Percentiles rank a stretch among this genome's conserved stretches.
Evolutionary conservation across 2,888 invertebrate species (phyloP).

Genomic region (Thymelicus sylvestris): DNA sequence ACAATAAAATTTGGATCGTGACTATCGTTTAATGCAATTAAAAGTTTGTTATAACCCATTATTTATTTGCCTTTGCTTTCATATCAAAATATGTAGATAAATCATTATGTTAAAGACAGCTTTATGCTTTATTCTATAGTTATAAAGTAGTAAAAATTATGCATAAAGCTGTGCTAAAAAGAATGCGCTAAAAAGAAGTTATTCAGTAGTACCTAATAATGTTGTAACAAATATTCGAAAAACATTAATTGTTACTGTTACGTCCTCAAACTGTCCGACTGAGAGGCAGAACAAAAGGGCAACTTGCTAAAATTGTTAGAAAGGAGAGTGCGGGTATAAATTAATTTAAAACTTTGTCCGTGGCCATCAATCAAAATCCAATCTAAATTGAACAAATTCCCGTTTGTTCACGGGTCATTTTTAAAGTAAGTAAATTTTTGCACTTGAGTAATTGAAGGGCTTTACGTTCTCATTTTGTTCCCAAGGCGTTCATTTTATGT

Average conservation of each 20-base stretch:
- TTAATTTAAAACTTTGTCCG: slow-evolving; percentile 72
- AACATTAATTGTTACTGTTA: neutral
- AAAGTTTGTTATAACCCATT: slow-evolving; percentile 15
- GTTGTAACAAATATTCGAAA: no score
- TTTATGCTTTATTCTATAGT: no score
- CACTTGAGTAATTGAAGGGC: slow-evolving; percentile 8
- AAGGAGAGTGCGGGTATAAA: slow-evolving; percentile 47
- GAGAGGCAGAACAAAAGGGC: slow-evolving; percentile 9
- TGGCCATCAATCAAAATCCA: slow-evolving; percentile 77
- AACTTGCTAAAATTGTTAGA: slow-evolving; percentile 24
- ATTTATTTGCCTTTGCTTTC: no score
- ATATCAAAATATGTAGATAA: no score
- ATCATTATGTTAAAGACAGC: no score
- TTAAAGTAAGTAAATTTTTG: slow-evolving; percentile 43
- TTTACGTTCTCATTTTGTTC: neutral
- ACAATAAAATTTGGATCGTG: slow-evolving; percentile 16
- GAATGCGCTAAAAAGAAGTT: no score
- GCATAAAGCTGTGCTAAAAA: no score
- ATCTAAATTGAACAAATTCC: slow-evolving; percentile 73
- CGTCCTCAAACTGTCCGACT: neutral
- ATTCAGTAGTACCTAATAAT: no score
- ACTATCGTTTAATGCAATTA: slow-evolving; percentile 12
- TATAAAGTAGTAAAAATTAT: no score
- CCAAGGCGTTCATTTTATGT: neutral
- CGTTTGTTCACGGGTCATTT: slow-evolving; percentile 55